Percentiles rank a stretch among this genome's conserved stretches.
phyloP scores from a whole-genome alignment of 2,888 invertebrate species.

The Anaspis maculata region DNA sequence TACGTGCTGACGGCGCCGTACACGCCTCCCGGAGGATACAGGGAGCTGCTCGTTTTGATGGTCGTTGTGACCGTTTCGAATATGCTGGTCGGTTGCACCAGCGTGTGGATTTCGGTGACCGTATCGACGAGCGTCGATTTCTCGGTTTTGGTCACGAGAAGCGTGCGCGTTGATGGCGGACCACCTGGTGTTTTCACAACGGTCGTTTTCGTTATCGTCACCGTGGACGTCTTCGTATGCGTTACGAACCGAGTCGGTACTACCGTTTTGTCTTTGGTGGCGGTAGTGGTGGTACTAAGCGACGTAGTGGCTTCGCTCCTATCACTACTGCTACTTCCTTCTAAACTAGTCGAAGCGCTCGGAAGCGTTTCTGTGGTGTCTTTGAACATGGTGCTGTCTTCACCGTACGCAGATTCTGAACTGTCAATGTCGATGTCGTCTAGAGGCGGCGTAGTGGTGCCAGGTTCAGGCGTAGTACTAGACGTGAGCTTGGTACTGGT shows the following conservation, averaged over 20 bases:
- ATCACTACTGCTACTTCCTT: no score
- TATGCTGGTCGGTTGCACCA: conserved; percentile 64
- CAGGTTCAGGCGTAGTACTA: no score
- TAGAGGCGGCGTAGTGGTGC: no score
- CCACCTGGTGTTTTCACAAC: conserved; percentile 62
- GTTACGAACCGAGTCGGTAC: conserved; percentile 61
- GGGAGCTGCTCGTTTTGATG: conserved; percentile 42
- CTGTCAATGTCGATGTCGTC: no score
- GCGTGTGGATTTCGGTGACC: conserved; percentile 59
- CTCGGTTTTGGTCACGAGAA: conserved; percentile 69
- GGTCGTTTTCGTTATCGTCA: conserved; percentile 73
- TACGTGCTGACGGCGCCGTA: conserved; percentile 30
- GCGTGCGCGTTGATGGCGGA: conserved; percentile 64
- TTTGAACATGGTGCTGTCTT: no score
- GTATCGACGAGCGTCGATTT: conserved; percentile 74
- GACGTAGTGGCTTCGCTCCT: conserved; percentile 1
- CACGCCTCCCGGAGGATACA: conserved; percentile 32
- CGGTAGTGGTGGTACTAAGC: neutral
- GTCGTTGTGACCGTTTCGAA: conserved; percentile 64
- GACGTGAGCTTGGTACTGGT: conserved; percentile 25
- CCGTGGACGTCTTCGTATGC: conserved; percentile 71
- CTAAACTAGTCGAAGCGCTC: no score
- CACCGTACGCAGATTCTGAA: no score
- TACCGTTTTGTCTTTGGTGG: conserved; percentile 16
- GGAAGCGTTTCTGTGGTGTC: no score